phyloP scores from a whole-genome alignment of 2,888 invertebrate genomes.

The Eudasyphora cyanicolor region DNA sequence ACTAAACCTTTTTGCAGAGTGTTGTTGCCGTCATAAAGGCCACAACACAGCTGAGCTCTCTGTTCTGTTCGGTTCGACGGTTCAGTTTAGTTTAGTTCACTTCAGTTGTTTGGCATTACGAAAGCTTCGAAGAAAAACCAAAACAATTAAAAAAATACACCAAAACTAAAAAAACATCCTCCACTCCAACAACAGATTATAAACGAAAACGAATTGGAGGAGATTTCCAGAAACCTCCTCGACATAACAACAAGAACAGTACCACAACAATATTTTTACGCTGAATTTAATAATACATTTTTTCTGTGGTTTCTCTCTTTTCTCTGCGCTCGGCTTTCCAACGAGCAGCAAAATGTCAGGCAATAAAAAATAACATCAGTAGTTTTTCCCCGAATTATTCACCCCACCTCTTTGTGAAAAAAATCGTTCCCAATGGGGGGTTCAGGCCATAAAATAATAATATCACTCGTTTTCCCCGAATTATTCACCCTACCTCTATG shows the following conservation, averaged over 20 bases:
- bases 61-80: too few relatives aligned
- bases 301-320: not conserved
- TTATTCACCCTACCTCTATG: too few relatives aligned
- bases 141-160: slow-evolving; percentile 3
- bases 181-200: not conserved
- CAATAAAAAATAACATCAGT: slow-evolving; percentile 25
- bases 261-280: slow-evolving; percentile 14
- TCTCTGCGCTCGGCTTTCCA: not conserved
- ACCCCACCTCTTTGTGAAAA: not conserved
- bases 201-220: not conserved
- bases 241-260: too few relatives aligned
- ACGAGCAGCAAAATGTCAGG: slow-evolving; percentile 17
- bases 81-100: too few relatives aligned
- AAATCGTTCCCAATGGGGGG: too few relatives aligned
- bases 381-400: not conserved
- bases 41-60: not conserved
- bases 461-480: too few relatives aligned
- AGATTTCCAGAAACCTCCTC: not conserved
- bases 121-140: slow-evolving; percentile 1
- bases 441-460: too few relatives aligned
- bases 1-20: too few relatives aligned
- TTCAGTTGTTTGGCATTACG: not conserved
- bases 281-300: slow-evolving; percentile 11
- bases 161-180: not conserved
- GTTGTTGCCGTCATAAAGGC: too few relatives aligned